Base-by-base conservation (phyloP, 2,113 vertebrate species). In the Crotalus horridus region DNA sequence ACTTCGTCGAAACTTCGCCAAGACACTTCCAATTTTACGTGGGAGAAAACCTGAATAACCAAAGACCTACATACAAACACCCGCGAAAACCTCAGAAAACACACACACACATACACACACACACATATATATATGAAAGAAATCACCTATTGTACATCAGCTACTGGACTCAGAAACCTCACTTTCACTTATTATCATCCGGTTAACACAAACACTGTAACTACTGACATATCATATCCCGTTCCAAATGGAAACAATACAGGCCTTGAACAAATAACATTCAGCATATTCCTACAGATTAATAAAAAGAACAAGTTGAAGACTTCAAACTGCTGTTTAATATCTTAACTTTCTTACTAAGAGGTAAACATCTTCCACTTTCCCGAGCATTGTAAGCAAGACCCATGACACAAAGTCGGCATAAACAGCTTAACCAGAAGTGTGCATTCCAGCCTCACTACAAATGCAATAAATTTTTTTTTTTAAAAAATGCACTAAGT, bases 151-250 rank as follows among this genome's bases (percentile, higher is more conserved):
- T 89, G 86, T 21, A 13, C 10, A n/a, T 48, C 43, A 23, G 20
- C 3, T 26, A 51, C 59, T n/a, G 64, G n/a, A n/a, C 12, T 15
- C 26, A 43, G 10, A n/a, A 21, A 85, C 6, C 69, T 43, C 90
- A 10, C 61, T 64, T 90, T 39, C 12, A 87, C 21, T 87, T 51
- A 23, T 69, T 4, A 61, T 26, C 56, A 92, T 39, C 20, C 43
- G 8, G n/a, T 59, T 43, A 46, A 89, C 29, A 33, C 17, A 89
- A 81, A 6, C 6, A 39, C 56, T 39, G 1, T 89, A 21, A 58
- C 12, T 11, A 8, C 43, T 4, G 29, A 2, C 0, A 5, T 3
- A 39, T 4, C 29, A 6, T 87, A 54, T 11, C 48, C 91, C 51
- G 93, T 92, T 46, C 48, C 59, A 26, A 46, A 55, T 55, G 2